Evolutionary conservation across 2,797 vertebrate species (phyloP).

Genomic region (Heliangelus exortis): DNA sequence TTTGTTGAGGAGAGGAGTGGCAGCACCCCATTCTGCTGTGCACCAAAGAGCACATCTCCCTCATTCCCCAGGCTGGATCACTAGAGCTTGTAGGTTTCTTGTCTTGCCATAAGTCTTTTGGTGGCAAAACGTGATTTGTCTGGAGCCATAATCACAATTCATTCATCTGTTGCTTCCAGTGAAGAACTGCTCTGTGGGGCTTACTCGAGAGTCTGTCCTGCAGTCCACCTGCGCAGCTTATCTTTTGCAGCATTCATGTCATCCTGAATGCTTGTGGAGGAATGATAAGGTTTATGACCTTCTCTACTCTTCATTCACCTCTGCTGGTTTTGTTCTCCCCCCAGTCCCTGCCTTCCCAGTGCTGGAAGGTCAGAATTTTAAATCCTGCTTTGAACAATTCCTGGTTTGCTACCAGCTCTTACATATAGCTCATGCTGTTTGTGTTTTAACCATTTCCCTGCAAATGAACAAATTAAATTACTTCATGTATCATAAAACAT

Average conservation of each 20-base stretch:
- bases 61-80: not conserved
- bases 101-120: not conserved
- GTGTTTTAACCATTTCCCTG: not conserved
- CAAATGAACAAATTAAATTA: not conserved
- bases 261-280: not conserved
- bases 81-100: too few species aligned
- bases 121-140: not conserved
- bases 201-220: not conserved
- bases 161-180: not conserved
- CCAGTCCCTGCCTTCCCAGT: not conserved
- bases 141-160: not conserved
- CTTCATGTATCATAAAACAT: not conserved
- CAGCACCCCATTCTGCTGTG: not conserved
- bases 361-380: conserved; percentile 32
- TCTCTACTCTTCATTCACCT: not conserved
- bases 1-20: not conserved
- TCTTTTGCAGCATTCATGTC: not conserved
- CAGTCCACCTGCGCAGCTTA: not conserved
- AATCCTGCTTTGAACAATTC: not conserved
- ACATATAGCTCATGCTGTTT: not conserved
- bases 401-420: not conserved
- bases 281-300: not conserved
- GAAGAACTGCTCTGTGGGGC: not conserved
- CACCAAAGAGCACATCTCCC: not conserved
- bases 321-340: not conserved